These are phyloP conservation scores for Lucifuga dentata DNA, from an alignment of 2,113 vertebrate genomes.

Conservation along the genomic window DNA sequence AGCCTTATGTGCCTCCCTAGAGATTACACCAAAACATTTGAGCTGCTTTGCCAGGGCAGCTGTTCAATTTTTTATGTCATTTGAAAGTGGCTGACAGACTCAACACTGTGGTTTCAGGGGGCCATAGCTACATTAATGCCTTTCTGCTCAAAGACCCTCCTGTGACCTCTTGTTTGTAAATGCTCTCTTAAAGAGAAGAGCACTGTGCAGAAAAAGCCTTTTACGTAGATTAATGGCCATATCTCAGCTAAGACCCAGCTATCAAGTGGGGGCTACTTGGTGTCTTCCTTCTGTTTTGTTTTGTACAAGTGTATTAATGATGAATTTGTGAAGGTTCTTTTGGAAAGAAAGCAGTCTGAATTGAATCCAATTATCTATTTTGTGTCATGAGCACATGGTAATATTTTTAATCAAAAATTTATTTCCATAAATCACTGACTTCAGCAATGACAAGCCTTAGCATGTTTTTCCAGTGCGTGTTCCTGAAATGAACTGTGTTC, in stretches of 20 bases:
- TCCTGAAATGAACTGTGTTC: slow-evolving; percentile 32
- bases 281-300: slow-evolving; percentile 34
- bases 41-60: slow-evolving; percentile 64
- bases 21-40: slow-evolving; percentile 63
- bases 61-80: slow-evolving; percentile 81
- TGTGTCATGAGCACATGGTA: neutral
- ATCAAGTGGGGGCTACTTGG: slow-evolving; percentile 36
- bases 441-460: neutral
- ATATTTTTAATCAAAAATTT: neutral
- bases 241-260: slow-evolving; percentile 59
- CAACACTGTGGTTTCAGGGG: slow-evolving; percentile 84
- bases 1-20: slow-evolving; percentile 48
- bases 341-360: neutral
- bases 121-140: slow-evolving; percentile 85
- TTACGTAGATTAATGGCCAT: slow-evolving; percentile 82
- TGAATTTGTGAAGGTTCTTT: slow-evolving; percentile 4
- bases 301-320: slow-evolving; percentile 25
- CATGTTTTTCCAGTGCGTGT: neutral
- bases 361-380: slow-evolving; percentile 41
- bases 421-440: slow-evolving; percentile 19
- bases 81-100: slow-evolving; percentile 86
- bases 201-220: slow-evolving; percentile 76
- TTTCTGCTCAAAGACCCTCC: slow-evolving; percentile 85
- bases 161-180: slow-evolving; percentile 83
- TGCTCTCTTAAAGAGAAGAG: slow-evolving; percentile 81